These are phyloP conservation scores for Masnerella sp. DNA, from an alignment of 2,888 invertebrate genomes.

Conservation along the genomic window DNA sequence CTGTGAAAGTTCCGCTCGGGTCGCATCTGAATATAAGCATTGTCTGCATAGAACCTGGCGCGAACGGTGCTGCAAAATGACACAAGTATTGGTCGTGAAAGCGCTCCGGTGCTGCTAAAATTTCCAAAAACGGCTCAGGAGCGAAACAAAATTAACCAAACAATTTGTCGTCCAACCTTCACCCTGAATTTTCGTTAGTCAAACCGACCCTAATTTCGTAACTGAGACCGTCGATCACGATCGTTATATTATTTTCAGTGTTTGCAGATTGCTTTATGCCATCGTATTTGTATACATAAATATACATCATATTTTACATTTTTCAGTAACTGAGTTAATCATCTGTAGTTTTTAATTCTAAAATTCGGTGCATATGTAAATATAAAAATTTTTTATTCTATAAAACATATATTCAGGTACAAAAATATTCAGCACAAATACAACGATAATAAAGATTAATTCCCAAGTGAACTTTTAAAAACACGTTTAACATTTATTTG, in stretches of 20 bases:
- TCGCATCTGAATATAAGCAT: too few species aligned
- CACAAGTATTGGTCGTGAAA: conserved; percentile 39
- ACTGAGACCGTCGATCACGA: conserved; percentile 58
- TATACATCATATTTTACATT: conserved; percentile 5
- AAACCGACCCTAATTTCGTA: conserved; percentile 53
- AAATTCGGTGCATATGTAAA: conserved; percentile 18
- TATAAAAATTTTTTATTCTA: neutral
- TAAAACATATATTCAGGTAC: too few species aligned
- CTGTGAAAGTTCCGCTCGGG: neutral
- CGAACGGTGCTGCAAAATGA: too few species aligned
- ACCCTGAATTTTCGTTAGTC: conserved; percentile 39
- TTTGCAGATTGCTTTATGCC: conserved; percentile 76
- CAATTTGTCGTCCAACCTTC: conserved; percentile 45
- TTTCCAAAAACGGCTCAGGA: conserved; percentile 14
- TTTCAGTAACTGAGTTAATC: conserved; percentile 39
- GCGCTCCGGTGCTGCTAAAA: conserved; percentile 1
- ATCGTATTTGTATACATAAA: conserved; percentile 53
- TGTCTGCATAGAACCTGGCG: too few species aligned
- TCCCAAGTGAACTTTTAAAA: conserved; percentile 6
- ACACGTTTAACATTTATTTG: conserved; percentile 15
- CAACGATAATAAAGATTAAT: conserved; percentile 4
- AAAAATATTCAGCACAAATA: neutral
- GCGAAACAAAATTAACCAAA: conserved; percentile 43
- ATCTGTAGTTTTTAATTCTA: too few species aligned
- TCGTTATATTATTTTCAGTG: conserved; percentile 73